Percentiles rank a stretch among this genome's conserved stretches.
Conservation (phyloP, 2,113 vertebrate species). For the Haemorhous mexicanus region DNA sequence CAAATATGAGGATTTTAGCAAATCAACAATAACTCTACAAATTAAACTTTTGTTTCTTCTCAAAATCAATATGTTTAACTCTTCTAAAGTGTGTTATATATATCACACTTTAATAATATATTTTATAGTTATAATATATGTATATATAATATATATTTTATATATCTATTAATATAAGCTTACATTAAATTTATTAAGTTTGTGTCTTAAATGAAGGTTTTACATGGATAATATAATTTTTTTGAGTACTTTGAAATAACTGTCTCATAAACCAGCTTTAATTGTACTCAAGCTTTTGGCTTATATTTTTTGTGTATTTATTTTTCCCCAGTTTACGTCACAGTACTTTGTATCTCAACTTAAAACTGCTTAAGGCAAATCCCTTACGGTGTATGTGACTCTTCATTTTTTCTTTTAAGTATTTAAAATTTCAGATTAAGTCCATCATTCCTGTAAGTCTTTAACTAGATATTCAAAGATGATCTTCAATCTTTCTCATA, state of each 20-base stretch:
- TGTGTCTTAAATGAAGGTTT: not conserved
- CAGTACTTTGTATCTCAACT: not conserved
- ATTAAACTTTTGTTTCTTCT: not conserved
- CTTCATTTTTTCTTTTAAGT: not conserved
- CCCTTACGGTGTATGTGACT: not conserved
- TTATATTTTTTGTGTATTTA: not conserved
- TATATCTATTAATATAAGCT: not conserved
- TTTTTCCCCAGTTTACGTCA: not conserved
- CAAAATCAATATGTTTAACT: not conserved
- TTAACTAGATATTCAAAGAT: not conserved
- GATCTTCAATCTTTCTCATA: not conserved
- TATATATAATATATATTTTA: not conserved
- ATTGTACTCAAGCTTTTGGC: not conserved
- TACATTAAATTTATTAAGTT: not conserved
- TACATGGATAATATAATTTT: not conserved
- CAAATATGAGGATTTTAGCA: slow-evolving; percentile 1
- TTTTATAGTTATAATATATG: no score
- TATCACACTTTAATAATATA: no score
- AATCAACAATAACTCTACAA: not conserved
- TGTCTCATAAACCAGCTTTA: not conserved
- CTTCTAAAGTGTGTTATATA: not conserved
- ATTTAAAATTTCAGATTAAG: not conserved
- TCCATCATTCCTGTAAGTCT: not conserved
- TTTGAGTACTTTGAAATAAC: not conserved
- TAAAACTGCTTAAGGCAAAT: not conserved